Percentiles rank a stretch among this genome's conserved stretches.
Evolutionary conservation across 64 coral and sea anemone genomes (phyloP).

Genomic region (Platygyra sinensis): DNA sequence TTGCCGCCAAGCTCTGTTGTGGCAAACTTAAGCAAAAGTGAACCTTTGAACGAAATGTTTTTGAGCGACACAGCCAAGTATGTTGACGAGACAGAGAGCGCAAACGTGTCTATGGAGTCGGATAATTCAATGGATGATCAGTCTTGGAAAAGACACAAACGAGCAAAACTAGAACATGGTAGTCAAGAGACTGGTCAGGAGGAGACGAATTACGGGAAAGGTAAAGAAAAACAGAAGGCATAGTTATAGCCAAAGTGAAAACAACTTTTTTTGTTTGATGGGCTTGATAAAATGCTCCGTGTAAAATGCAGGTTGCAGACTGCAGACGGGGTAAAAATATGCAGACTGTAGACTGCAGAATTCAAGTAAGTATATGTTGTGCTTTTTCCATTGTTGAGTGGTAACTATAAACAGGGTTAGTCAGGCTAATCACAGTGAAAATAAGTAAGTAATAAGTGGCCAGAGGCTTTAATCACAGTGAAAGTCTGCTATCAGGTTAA

Average conservation of each 20-base stretch:
- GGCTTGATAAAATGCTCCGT: too few relatives aligned
- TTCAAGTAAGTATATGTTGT: too few relatives aligned
- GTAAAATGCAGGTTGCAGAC: not conserved
- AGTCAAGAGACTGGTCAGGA: not conserved
- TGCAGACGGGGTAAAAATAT: not conserved
- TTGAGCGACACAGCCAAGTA: not conserved
- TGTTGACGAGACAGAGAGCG: conserved; percentile 27
- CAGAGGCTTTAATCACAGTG: too few relatives aligned
- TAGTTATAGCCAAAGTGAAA: too few relatives aligned
- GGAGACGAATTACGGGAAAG: not conserved
- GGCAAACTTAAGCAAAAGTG: not conserved
- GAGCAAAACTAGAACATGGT: conserved; percentile 4
- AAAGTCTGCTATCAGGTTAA: too few relatives aligned
- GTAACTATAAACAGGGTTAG: not conserved
- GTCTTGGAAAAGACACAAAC: conserved; percentile 30
- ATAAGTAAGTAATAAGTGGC: too few relatives aligned
- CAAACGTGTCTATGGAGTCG: conserved; percentile 27
- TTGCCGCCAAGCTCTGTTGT: not conserved
- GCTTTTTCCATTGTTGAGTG: too few relatives aligned
- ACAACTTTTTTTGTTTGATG: too few relatives aligned
- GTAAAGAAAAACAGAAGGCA: not conserved
- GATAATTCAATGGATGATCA: conserved; percentile 51
- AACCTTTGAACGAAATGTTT: not conserved
- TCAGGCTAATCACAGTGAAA: too few relatives aligned
- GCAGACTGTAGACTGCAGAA: too few relatives aligned